Conservation (phyloP, 1,140 invertebrate species). For the Scaptomyza hsui region DNA sequence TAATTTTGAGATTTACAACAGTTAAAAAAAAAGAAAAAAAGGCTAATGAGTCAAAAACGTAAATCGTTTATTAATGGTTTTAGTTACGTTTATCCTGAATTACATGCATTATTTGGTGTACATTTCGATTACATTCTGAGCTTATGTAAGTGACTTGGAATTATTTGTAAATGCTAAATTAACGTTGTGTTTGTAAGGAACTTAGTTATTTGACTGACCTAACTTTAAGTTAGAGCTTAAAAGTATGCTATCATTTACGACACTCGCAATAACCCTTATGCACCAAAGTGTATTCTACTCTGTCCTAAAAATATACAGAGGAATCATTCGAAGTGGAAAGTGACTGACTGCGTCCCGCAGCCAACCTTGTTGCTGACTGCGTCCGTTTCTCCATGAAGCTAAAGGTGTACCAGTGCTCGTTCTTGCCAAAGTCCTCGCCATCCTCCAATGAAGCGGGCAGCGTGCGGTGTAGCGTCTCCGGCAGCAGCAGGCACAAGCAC, state of each 20-base stretch:
- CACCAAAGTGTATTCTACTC: neutral
- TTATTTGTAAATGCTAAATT: neutral
- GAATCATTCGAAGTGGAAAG: slow-evolving; percentile 48
- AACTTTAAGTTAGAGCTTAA: slow-evolving; percentile 21
- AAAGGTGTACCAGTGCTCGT: slow-evolving; percentile 83
- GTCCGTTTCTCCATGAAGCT: slow-evolving; percentile 69
- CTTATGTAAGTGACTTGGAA: neutral
- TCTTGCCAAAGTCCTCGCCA: slow-evolving; percentile 87
- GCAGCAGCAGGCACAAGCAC: slow-evolving; percentile 83
- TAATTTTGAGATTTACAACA: too few species aligned
- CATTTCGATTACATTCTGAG: too few species aligned
- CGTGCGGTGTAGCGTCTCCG: slow-evolving; percentile 84
- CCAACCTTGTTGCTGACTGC: slow-evolving; percentile 53
- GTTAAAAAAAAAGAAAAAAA: too few species aligned
- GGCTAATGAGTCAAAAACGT: too few species aligned
- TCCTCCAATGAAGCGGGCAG: slow-evolving; percentile 86
- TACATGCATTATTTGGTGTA: too few species aligned
- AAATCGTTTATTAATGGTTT: too few species aligned
- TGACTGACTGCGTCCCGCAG: slow-evolving; percentile 29
- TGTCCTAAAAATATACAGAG: slow-evolving; percentile 33
- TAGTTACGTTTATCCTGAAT: too few species aligned
- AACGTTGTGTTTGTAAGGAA: neutral
- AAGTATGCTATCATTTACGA: slow-evolving; percentile 68
- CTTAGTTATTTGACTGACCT: neutral
- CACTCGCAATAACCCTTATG: neutral